Conservation (phyloP, 37 sponge, comb jelly and placozoan species). For the Lycopodina hypogea region DNA sequence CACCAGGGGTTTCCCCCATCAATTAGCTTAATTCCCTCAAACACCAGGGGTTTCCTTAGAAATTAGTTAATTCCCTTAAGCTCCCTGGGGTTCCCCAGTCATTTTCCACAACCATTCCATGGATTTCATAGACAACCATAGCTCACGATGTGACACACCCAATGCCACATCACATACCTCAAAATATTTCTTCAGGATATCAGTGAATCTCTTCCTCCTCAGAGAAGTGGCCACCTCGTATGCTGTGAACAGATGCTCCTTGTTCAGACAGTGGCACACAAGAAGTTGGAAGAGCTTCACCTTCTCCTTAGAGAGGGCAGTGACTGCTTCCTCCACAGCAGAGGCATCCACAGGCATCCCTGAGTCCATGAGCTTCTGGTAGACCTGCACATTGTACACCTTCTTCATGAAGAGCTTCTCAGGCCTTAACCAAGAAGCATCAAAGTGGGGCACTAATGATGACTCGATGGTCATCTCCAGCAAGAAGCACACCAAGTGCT, state of each 20-base stretch:
- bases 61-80: too few relatives aligned
- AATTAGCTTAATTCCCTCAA: too few relatives aligned
- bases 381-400: background rate
- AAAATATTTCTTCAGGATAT: background rate
- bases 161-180: background rate
- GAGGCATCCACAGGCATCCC: conserved; percentile 10
- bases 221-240: background rate
- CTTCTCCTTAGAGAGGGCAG: background rate
- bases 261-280: background rate
- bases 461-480: background rate
- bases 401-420: background rate
- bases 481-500: conserved; percentile 15
- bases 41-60: too few relatives aligned
- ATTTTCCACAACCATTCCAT: too few relatives aligned
- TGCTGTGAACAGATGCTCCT: background rate
- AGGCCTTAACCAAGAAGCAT: background rate
- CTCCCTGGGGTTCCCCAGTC: too few relatives aligned
- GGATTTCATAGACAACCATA: too few relatives aligned
- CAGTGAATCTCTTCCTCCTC: background rate
- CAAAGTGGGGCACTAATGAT: background rate
- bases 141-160: too few relatives aligned
- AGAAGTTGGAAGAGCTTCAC: background rate
- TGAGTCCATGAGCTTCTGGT: conserved; percentile 7
- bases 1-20: too few relatives aligned
- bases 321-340: background rate